Evolutionary conservation across 2,797 vertebrate genomes (phyloP), one percentile per base, ranked within the genome.

Genomic region (Miichthys miiuy): DNA sequence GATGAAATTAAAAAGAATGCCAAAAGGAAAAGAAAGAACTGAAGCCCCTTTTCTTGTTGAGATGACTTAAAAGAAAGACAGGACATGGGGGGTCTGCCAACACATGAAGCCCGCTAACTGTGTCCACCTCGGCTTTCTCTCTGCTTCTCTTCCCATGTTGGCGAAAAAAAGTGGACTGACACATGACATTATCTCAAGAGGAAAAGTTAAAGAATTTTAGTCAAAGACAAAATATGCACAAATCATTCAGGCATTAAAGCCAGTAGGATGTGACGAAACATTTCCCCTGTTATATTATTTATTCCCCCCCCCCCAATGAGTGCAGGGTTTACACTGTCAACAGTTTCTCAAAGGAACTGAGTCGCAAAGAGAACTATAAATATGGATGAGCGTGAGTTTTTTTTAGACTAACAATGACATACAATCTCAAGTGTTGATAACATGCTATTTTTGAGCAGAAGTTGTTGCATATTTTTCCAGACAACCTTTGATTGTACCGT

Each of bases 1-100:
- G 96, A 97, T 62, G 96, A 97, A 77, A 48, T 97, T 56, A 96
- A 95, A 85, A 92, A 63, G 67, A 94, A 75, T 78, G 58, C 77
- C 82, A 94, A 94, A 81, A 94, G 72, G 84, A 91, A 72, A 89
- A 94, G 85, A 83, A 79, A n/a, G 3, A 88, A 80, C 60, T 93
- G 80, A 94, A 56, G 18, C 38, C 46, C 23, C 38, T 65, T 65
- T 68, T 75, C 23, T 56, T 1, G 0, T 34, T 62, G 21, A 61
- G 18, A 77, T 54, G 6, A 72, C 55, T 60, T 38, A 55, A 44
- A 23, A 2, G 27, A 69, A 71, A 55, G 52, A 25, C 47, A 14
- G 52, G 30, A 48, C 42, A 16, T 20, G 12, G 46, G 30, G 30
- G 50, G 55, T 75, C 51, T 60, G 51, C 63, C 20, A 42, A 66